phyloP scores from a whole-genome alignment of 2,797 vertebrate genomes.

The Melopsittacus undulatus region DNA sequence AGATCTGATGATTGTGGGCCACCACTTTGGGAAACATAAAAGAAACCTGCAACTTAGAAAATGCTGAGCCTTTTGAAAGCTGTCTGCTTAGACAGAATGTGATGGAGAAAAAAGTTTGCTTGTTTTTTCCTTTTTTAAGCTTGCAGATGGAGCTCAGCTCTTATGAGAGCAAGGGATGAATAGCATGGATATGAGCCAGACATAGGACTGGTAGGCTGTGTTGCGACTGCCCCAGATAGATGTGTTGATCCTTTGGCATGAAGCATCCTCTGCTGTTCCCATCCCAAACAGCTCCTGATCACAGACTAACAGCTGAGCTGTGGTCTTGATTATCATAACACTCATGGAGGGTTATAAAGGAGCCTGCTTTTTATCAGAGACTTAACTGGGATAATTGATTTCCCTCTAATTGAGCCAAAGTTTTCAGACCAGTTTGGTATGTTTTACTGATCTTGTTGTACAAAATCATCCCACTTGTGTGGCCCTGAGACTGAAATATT shows the following conservation, averaged over 20 bases:
- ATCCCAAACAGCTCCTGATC: conserved; percentile 32
- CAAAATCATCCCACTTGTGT: background rate
- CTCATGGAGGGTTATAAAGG: background rate
- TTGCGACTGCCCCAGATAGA: conserved; percentile 64
- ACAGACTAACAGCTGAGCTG: conserved; percentile 30
- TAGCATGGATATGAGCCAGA: conserved; percentile 34
- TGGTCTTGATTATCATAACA: background rate
- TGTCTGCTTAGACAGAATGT: conserved; percentile 2
- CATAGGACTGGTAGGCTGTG: conserved; percentile 51
- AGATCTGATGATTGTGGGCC: conserved; percentile 9
- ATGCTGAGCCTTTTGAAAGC: conserved; percentile 42
- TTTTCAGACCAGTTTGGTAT: background rate
- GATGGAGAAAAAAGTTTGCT: background rate
- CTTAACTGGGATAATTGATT: background rate
- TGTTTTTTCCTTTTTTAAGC: conserved; percentile 12
- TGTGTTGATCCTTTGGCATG: conserved; percentile 39
- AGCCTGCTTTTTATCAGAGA: conserved; percentile 2
- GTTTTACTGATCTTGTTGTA: conserved; percentile 9
- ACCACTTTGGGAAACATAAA: conserved; percentile 2
- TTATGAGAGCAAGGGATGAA: background rate
- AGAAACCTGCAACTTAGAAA: conserved; percentile 20
- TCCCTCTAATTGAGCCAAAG: background rate
- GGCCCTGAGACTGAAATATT: background rate
- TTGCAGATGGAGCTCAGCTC: conserved; percentile 46
- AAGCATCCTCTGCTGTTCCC: conserved; percentile 50